A percentile compares a stretch with the other conserved stretches of the same genome.
phyloP scores from a whole-genome alignment of 1,140 invertebrate genomes.

The Rhysida immarginata region DNA sequence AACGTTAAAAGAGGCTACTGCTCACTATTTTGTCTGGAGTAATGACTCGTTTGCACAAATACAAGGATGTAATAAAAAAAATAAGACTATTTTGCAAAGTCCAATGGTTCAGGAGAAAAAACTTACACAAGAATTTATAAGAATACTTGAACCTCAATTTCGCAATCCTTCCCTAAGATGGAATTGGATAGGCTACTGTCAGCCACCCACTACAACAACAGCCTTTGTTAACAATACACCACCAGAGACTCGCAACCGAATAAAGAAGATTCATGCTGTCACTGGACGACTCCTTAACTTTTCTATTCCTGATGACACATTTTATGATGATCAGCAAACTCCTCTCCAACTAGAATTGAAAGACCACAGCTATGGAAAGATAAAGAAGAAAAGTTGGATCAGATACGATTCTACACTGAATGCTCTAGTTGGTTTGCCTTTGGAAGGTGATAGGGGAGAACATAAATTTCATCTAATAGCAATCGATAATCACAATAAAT shows the following conservation, averaged over 20 bases:
- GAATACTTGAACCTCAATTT: no score
- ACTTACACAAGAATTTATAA: no score
- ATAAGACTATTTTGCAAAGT: no score
- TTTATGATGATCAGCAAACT: slow-evolving; percentile 75
- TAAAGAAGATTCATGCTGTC: slow-evolving; percentile 63
- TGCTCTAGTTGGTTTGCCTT: slow-evolving; percentile 73
- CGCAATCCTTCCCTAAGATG: no score
- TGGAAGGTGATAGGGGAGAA: slow-evolving; percentile 45
- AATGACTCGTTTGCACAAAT: no score
- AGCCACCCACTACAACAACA: no score
- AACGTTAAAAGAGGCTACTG: slow-evolving; percentile 1
- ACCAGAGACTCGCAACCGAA: slow-evolving; percentile 61
- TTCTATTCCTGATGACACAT: slow-evolving; percentile 65
- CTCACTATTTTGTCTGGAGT: slow-evolving; percentile 49
- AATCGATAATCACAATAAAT: slow-evolving; percentile 44
- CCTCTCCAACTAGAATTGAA: slow-evolving; percentile 45
- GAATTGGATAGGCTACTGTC: no score
- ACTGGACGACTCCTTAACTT: slow-evolving; percentile 59
- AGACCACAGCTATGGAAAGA: no score
- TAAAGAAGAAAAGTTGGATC: slow-evolving; percentile 41
- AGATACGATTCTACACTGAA: slow-evolving; percentile 77
- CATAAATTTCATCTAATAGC: slow-evolving; percentile 59
- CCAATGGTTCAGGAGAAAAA: no score
- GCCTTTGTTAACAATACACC: slow-evolving; percentile 38
- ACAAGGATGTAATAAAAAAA: no score